Evolutionary conservation across 2,797 vertebrate species (phyloP), one percentile per base, ranked within the genome.

Genomic region (Clarias fuscus): DNA sequence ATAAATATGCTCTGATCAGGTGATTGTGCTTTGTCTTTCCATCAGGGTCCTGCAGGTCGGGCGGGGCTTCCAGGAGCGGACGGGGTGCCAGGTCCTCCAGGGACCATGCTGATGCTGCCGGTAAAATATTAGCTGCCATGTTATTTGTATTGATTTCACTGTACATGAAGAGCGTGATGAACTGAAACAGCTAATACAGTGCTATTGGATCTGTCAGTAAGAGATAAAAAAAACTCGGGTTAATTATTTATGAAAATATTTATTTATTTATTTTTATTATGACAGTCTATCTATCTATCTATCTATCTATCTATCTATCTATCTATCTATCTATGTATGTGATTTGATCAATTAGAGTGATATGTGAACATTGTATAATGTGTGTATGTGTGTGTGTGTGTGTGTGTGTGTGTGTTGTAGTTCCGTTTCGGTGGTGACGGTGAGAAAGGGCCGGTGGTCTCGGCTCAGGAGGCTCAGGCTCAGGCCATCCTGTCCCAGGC

Each of bases 401-500:
- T 85, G 59, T 82, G 15, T 87, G 62, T 56, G 58, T 65, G 61
- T 71, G 62, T 89, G 68, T 72, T 90, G 88, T 91, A 99, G 98
- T 99, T 99, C 93, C 97, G 97, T 61, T 99, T 98, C 7, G 97
- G 98, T 58, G 97, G 97, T 0, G 97, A 98, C 14, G 95, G 97
- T 72, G 97, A 99, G 91, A 99, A 99, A 91, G 98, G 98, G 86
- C 98, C 98, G 7, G 94, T 96, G 58, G 92, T 99, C 77, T 99
- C 98, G 0, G 97, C 98, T 27, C 98, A 99, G 89, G 98, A 99
- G 91, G 98, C 98, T 67, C 98, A 99, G 91, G 98, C 98, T n/a
- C 98, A 99, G 92, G 98, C 98, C 7, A 99, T 99, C 90, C 97
- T 99, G 70, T 98, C 98, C 89, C 98, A 99, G 92, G 98, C 98